Evolutionary conservation across 2,113 vertebrate species (phyloP).

Genomic region (Motacilla alba): DNA sequence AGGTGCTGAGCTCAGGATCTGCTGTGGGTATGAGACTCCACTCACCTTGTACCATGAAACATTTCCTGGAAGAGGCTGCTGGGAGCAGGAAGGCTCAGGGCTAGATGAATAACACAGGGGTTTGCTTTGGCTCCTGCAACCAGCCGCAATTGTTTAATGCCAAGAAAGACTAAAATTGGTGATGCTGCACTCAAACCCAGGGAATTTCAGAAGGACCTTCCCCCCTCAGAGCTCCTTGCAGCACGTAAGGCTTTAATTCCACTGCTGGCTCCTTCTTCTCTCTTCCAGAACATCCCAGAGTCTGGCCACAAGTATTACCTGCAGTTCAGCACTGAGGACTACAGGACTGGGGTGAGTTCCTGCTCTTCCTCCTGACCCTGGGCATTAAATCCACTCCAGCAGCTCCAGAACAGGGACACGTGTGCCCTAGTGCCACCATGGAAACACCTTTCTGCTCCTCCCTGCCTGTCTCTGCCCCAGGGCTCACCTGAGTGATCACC

Average conservation of each 20-base stretch:
- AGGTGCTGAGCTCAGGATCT: not conserved
- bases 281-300: conserved; percentile 62
- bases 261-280: not conserved
- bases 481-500: accelerated
- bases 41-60: accelerated
- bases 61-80: not conserved
- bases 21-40: not conserved
- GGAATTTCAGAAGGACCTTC: not conserved
- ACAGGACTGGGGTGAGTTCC: conserved; percentile 62
- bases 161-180: not conserved
- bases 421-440: not conserved
- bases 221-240: not conserved
- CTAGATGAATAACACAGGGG: not conserved
- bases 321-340: conserved; percentile 62
- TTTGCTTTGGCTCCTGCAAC: not conserved
- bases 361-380: not conserved
- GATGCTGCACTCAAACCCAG: not conserved
- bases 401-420: not conserved
- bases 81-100: not conserved
- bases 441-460: not conserved
- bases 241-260: accelerated
- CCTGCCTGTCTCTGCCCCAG: not conserved
- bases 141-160: not conserved
- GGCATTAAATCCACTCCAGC: accelerated
- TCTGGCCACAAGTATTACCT: conserved; percentile 61